phyloP scores from a whole-genome alignment of 2,888 invertebrate genomes.

The Eupithecia pulchellata region DNA sequence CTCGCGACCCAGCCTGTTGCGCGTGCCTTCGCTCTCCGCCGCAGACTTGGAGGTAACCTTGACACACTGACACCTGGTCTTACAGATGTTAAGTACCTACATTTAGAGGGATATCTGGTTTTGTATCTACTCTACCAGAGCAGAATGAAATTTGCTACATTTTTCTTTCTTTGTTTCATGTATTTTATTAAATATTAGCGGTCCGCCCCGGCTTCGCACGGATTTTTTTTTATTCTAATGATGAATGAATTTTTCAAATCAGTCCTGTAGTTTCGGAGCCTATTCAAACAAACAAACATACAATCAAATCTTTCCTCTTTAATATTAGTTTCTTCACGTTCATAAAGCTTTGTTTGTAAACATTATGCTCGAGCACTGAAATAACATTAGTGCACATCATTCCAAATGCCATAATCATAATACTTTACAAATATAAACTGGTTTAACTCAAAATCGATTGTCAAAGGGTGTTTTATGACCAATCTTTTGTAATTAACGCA shows the following conservation, averaged over 20 bases:
- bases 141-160: neutral
- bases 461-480: neutral
- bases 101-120: neutral
- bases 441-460: neutral
- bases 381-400: too few relatives aligned
- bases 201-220: too few relatives aligned
- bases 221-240: too few relatives aligned
- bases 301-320: too few relatives aligned
- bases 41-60: slow-evolving; percentile 83
- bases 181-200: neutral
- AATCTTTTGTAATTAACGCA: neutral
- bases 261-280: too few relatives aligned
- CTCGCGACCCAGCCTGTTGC: slow-evolving; percentile 84
- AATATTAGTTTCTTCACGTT: neutral
- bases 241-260: too few relatives aligned
- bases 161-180: neutral
- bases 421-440: neutral
- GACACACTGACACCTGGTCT: slow-evolving; percentile 37
- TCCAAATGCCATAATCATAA: too few relatives aligned
- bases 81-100: slow-evolving; percentile 17
- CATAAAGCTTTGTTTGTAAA: neutral
- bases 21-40: slow-evolving; percentile 86
- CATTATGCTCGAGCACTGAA: too few relatives aligned
- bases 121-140: neutral
- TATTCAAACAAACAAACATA: too few relatives aligned